phyloP scores from a whole-genome alignment of 2,113 vertebrate genomes.

The Triplophysa tibetana region DNA sequence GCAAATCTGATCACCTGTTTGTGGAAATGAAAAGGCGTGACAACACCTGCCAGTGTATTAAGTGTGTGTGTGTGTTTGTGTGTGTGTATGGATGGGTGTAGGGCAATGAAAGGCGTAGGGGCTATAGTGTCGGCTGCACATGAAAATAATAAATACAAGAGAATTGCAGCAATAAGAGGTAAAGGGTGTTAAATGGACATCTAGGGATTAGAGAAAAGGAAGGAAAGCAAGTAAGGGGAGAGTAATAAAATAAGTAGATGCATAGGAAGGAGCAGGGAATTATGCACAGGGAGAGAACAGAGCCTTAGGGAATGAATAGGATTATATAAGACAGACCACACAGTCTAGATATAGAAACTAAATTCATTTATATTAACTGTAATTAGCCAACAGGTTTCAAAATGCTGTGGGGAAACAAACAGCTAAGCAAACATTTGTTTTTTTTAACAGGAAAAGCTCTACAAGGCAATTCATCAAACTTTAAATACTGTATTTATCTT shows the following conservation, averaged over 20 bases:
- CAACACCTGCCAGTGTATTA: conserved; percentile 25
- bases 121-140: neutral
- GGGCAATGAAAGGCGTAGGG: neutral
- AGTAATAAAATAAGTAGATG: neutral
- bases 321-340: no score
- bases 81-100: neutral
- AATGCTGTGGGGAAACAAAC: no score
- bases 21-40: conserved; percentile 43
- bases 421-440: no score
- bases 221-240: conserved; percentile 1
- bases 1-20: conserved; percentile 49
- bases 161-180: neutral
- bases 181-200: conserved; percentile 28
- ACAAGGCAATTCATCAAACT: no score
- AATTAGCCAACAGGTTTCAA: no score
- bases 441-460: no score
- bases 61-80: neutral
- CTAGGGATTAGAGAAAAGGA: neutral
- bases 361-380: no score
- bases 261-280: neutral
- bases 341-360: no score
- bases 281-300: neutral
- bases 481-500: no score
- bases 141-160: conserved; percentile 1
- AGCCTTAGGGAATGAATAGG: neutral